phyloP scores from a whole-genome alignment of 2,797 vertebrate species.

The Mus caroli region DNA sequence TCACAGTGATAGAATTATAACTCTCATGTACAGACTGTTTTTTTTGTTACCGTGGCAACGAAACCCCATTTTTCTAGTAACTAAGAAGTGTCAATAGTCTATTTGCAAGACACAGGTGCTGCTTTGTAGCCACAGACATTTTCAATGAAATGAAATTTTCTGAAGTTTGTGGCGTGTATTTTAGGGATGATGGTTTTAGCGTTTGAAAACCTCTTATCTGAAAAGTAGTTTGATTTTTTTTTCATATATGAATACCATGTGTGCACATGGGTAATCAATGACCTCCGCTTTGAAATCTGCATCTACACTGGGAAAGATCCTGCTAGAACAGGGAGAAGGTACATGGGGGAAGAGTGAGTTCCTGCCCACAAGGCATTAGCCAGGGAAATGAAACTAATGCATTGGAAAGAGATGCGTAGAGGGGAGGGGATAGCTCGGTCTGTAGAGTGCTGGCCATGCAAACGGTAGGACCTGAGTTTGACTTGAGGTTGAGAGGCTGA shows the following conservation, averaged over 20 bases:
- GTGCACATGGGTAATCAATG: neutral
- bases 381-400: neutral
- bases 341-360: neutral
- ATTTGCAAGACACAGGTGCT: constrained; percentile 53
- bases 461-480: neutral
- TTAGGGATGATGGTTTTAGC: constrained; percentile 31
- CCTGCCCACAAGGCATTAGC: neutral
- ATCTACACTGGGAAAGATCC: neutral
- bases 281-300: neutral
- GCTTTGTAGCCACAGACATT: constrained; percentile 23
- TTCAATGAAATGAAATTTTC: constrained; percentile 62
- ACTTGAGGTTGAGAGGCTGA: no score
- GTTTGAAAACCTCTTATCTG: constrained; percentile 26
- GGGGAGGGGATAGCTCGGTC: neutral
- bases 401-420: neutral
- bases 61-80: constrained; percentile 19
- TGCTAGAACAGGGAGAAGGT: neutral
- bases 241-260: neutral
- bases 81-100: constrained; percentile 28
- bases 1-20: neutral
- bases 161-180: neutral
- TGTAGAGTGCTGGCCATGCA: neutral
- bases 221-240: constrained; percentile 18
- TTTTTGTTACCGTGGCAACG: constrained; percentile 25
- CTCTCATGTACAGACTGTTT: neutral